A percentile compares a stretch with the other conserved stretches of the same genome.
These are phyloP conservation scores for Gymnarchus niloticus DNA, from an alignment of 2,113 vertebrate genomes.

Conservation along the genomic window DNA sequence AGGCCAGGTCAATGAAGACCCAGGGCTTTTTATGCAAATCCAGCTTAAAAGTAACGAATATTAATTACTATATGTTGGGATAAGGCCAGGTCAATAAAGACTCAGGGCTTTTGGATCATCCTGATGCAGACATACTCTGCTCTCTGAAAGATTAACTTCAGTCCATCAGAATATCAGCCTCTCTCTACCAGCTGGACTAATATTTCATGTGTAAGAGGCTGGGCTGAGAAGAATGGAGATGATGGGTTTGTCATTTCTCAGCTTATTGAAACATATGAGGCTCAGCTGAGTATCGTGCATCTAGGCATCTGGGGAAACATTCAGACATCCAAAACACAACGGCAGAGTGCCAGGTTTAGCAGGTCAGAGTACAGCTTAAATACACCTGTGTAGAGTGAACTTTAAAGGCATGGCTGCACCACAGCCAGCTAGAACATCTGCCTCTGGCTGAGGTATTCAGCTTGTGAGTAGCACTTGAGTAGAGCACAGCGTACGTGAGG, in stretches of 20 bases:
- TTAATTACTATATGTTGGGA: not conserved
- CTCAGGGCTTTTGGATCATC: not conserved
- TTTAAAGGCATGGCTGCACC: not conserved
- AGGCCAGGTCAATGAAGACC: not conserved
- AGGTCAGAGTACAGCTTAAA: not conserved
- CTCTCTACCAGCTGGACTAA: not conserved
- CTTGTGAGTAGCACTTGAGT: too few species aligned
- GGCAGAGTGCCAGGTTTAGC: not conserved
- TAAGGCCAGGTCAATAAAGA: not conserved
- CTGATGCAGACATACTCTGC: not conserved
- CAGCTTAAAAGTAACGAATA: not conserved
- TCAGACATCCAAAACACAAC: not conserved
- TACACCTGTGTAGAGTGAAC: not conserved
- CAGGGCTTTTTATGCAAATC: not conserved
- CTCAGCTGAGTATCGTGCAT: not conserved
- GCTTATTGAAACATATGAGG: constrained; percentile 20
- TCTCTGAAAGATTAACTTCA: constrained; percentile 22
- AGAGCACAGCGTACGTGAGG: not conserved
- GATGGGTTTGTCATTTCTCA: not conserved
- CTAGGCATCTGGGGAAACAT: not conserved
- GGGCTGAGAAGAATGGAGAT: not conserved
- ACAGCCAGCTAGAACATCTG: not conserved
- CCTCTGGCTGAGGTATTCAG: not conserved
- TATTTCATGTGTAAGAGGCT: not conserved
- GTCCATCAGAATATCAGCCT: constrained; percentile 8